Percentiles rank a stretch among this genome's conserved stretches.
These are phyloP conservation scores for Ceyx cyanopectus DNA, from an alignment of 2,113 vertebrate species.

Conservation along the genomic window DNA sequence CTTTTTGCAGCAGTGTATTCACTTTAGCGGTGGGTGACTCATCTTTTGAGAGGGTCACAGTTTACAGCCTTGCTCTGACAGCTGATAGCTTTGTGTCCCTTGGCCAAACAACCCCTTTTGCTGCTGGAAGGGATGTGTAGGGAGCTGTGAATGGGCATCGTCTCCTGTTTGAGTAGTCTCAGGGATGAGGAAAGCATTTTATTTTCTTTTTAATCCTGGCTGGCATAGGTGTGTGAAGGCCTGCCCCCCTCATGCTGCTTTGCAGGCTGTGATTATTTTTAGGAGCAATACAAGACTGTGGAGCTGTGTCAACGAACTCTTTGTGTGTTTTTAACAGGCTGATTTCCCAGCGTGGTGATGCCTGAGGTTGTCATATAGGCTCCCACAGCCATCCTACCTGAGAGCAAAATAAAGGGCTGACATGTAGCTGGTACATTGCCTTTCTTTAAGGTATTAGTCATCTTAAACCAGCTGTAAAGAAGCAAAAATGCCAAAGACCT, in stretches of 20 bases:
- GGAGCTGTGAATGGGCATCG: not conserved
- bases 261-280: constrained; percentile 38
- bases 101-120: not conserved
- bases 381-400: not conserved
- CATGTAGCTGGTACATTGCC: not conserved
- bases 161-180: not conserved
- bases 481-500: not conserved
- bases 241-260: not conserved
- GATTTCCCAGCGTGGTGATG: not conserved
- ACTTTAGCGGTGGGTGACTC: not conserved
- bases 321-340: not conserved
- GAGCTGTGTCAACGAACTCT: not conserved
- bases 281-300: not conserved
- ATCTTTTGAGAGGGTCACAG: not conserved
- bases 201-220: not conserved
- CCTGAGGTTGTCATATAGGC: not conserved
- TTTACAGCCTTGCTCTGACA: not conserved
- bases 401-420: not conserved
- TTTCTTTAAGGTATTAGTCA: not conserved
- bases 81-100: not conserved
- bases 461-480: not conserved
- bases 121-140: not conserved
- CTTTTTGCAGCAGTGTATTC: not conserved
- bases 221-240: not conserved
- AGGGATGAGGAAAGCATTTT: not conserved